Evolutionary conservation across 2,797 vertebrate genomes (phyloP).

Genomic region (Paguma larvata): DNA sequence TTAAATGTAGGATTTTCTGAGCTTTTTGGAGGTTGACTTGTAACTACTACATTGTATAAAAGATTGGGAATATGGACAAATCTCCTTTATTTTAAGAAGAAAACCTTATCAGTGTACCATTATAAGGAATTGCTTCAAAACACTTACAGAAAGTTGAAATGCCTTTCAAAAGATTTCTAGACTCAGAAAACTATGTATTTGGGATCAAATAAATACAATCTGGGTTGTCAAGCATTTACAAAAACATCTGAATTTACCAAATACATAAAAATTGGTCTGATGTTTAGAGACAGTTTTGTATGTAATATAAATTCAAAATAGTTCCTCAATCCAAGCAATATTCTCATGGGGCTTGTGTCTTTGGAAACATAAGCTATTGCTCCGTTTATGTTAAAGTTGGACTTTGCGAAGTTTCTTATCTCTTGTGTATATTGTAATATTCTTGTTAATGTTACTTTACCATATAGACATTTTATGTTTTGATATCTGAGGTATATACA

Average conservation of each 20-base stretch:
- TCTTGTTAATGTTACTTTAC: conserved; percentile 49
- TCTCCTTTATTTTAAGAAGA: conserved; percentile 51
- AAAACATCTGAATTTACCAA: conserved; percentile 70
- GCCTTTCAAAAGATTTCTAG: conserved; percentile 72
- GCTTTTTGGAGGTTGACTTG: background rate
- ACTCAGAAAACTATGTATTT: conserved; percentile 76
- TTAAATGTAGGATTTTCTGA: conserved; percentile 28
- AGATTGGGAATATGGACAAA: background rate
- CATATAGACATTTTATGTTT: conserved; percentile 46
- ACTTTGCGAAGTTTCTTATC: background rate
- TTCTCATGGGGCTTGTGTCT: background rate
- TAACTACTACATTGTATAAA: background rate
- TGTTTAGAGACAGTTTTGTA: conserved; percentile 37
- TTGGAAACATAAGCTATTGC: background rate
- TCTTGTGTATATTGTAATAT: background rate
- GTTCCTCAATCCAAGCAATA: conserved; percentile 39
- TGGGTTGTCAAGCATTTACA: conserved; percentile 72
- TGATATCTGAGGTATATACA: conserved; percentile 27
- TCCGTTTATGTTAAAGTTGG: background rate
- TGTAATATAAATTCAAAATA: conserved; percentile 49
- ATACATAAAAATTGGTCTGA: conserved; percentile 47
- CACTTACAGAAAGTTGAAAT: conserved; percentile 67
- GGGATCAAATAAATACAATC: conserved; percentile 72
- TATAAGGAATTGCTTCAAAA: conserved; percentile 73
- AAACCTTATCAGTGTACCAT: conserved; percentile 12